A percentile compares a stretch with the other conserved stretches of the same genome.
Conservation (phyloP, 2,797 vertebrate genomes). For the Huso huso region DNA sequence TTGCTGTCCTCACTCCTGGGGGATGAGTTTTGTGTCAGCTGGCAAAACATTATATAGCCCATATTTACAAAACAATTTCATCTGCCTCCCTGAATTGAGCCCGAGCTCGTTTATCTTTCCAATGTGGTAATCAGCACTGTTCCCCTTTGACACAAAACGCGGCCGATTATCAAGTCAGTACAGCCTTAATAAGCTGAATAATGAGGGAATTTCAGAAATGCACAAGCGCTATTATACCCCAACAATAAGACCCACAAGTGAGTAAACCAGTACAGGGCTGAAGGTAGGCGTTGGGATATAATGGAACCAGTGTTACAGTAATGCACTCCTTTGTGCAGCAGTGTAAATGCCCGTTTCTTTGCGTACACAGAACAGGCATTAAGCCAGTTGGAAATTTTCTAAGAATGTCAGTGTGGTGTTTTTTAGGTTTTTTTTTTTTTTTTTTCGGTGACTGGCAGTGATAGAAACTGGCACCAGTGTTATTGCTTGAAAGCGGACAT, state of each 20-base stretch:
- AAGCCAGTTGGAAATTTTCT: conserved; percentile 88
- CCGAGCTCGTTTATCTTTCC: conserved; percentile 57
- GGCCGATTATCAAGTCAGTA: conserved; percentile 84
- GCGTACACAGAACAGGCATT: conserved; percentile 86
- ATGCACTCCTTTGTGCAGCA: conserved; percentile 90
- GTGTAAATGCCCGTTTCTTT: conserved; percentile 95
- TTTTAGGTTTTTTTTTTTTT: conserved; percentile 12
- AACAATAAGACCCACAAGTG: conserved; percentile 94
- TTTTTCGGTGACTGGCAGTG: conserved; percentile 72
- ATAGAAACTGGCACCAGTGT: conserved; percentile 79
- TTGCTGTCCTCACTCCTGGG: conserved; percentile 31
- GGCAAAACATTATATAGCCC: conserved; percentile 34
- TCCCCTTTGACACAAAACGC: conserved; percentile 69
- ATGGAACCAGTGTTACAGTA: conserved; percentile 95
- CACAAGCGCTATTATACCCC: conserved; percentile 87
- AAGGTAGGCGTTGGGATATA: conserved; percentile 92
- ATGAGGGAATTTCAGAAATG: conserved; percentile 99
- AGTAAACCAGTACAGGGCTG: conserved; percentile 79
- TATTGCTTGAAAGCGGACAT: conserved; percentile 85
- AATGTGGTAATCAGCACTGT: conserved; percentile 66
- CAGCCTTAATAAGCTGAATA: conserved; percentile 98
- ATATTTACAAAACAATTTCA: conserved; percentile 60
- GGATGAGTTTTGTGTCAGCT: conserved; percentile 33
- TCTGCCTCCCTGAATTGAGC: conserved; percentile 35
- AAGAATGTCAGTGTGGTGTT: conserved; percentile 74